These are phyloP conservation scores for Passer domesticus DNA, from an alignment of 2,113 vertebrate genomes.

Conservation along the genomic window DNA sequence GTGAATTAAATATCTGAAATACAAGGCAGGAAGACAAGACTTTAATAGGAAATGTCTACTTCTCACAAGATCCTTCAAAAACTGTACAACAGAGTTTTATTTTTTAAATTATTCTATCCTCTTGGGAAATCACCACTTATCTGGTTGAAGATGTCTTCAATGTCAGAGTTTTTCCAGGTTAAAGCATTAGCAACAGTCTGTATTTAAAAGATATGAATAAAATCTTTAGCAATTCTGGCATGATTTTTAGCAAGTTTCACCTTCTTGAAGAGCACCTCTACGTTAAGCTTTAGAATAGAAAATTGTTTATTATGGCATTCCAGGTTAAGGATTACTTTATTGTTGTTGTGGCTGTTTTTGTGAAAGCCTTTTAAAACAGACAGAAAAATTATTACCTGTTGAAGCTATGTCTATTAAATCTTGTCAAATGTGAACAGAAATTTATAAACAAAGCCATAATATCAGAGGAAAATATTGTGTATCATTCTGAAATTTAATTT, in stretches of 20 bases:
- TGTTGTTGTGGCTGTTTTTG: not conserved
- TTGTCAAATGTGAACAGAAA: not conserved
- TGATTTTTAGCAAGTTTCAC: not conserved
- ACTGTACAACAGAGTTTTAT: not conserved
- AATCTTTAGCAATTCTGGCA: not conserved
- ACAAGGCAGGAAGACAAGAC: not conserved
- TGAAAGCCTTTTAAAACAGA: not conserved
- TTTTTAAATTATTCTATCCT: not conserved
- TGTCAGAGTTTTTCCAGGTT: not conserved
- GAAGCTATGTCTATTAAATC: not conserved
- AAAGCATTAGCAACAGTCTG: fast-evolving
- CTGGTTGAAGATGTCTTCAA: not conserved
- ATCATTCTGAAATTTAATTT: not conserved
- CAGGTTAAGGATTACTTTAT: not conserved
- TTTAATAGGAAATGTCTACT: not conserved
- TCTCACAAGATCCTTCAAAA: not conserved
- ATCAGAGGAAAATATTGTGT: not conserved
- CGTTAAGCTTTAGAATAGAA: not conserved
- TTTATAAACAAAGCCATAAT: not conserved
- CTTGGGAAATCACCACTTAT: not conserved
- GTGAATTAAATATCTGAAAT: not conserved
- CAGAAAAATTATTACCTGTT: not conserved
- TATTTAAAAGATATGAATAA: not conserved
- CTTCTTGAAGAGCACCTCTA: not conserved
- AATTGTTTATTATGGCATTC: not conserved